phyloP scores from a whole-genome alignment of 2,113 vertebrate genomes.

The Apodemus sylvaticus region DNA sequence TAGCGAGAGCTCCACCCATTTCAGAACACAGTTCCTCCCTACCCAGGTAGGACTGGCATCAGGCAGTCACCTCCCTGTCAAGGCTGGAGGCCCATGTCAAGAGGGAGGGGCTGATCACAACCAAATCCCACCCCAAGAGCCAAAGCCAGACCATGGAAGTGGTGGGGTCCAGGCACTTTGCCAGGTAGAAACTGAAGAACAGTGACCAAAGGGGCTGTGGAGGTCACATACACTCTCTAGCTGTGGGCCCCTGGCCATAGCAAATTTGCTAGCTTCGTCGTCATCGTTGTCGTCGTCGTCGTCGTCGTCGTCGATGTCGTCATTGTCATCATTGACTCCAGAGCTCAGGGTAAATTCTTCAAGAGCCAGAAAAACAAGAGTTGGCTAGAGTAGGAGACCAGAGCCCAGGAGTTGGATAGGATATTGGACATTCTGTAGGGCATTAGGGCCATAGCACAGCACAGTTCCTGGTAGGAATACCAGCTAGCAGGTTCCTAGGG shows the following conservation, averaged over 20 bases:
- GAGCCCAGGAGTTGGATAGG: not conserved
- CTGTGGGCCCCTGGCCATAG: too few species aligned
- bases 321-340: accelerated
- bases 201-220: not conserved
- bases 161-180: not conserved
- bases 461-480: not conserved
- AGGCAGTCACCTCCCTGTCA: not conserved
- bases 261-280: too few species aligned
- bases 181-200: not conserved
- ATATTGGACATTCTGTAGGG: not conserved
- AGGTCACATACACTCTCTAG: too few species aligned
- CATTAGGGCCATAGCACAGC: accelerated
- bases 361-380: not conserved
- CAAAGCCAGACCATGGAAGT: not conserved
- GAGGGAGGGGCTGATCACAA: not conserved
- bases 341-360: not conserved
- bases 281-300: too few species aligned
- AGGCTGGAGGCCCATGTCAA: not conserved
- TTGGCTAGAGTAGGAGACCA: accelerated
- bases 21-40: not conserved
- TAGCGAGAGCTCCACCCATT: not conserved
- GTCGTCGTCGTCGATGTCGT: too few species aligned
- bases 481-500: not conserved
- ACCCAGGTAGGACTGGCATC: accelerated
- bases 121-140: not conserved